Percentiles rank a stretch among this genome's conserved stretches.
These are phyloP conservation scores for Seriola dumerili DNA, from an alignment of 2,113 vertebrate species.

Conservation along the genomic window DNA sequence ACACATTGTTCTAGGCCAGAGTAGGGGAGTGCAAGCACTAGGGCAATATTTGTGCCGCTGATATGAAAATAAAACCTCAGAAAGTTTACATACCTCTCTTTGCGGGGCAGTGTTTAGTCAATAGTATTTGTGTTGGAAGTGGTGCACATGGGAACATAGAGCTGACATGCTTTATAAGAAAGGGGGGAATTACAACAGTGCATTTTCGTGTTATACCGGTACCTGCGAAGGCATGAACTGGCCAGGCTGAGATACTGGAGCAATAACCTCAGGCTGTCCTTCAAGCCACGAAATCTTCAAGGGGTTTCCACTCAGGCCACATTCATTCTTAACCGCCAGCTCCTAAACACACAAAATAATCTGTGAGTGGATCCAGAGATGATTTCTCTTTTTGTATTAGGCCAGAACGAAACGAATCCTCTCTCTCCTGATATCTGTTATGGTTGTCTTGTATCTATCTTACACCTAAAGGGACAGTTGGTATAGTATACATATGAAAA, in stretches of 20 bases:
- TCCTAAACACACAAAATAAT: constrained; percentile 83
- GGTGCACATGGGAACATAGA: constrained; percentile 33
- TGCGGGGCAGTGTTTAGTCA: constrained; percentile 59
- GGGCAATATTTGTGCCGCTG: constrained; percentile 65
- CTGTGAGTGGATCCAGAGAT: background rate
- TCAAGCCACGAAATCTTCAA: constrained; percentile 96
- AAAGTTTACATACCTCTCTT: constrained; percentile 75
- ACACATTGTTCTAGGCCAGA: constrained; percentile 74
- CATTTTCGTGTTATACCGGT: constrained; percentile 33
- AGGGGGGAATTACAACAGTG: constrained; percentile 12
- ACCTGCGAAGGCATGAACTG: constrained; percentile 85
- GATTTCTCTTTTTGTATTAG: background rate
- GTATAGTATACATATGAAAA: constrained; percentile 29
- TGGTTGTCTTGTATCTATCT: constrained; percentile 14
- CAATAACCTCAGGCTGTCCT: constrained; percentile 83
- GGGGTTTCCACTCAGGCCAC: constrained; percentile 90
- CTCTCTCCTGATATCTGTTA: background rate
- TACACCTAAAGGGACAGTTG: constrained; percentile 3
- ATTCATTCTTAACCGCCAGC: constrained; percentile 93
- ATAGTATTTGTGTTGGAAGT: constrained; percentile 71
- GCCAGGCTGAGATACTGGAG: constrained; percentile 51
- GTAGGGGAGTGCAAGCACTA: constrained; percentile 52
- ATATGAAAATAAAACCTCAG: constrained; percentile 74
- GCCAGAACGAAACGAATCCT: background rate
- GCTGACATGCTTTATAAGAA: constrained; percentile 42